These are phyloP conservation scores for Holotrichia oblita DNA, from an alignment of 1,140 invertebrate species.

Conservation along the genomic window DNA sequence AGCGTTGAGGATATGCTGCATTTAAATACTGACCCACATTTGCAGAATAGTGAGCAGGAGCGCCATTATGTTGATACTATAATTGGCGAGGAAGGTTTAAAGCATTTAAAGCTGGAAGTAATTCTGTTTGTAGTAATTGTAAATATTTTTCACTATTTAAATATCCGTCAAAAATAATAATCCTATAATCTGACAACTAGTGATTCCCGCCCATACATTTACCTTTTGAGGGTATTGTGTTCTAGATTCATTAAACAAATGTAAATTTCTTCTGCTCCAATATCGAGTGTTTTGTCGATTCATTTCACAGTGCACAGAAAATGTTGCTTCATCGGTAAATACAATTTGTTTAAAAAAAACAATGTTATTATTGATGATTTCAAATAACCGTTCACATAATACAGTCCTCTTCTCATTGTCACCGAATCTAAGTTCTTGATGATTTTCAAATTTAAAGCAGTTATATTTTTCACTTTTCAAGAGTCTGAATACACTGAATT, in stretches of 20 bases:
- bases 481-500: constrained; percentile 19
- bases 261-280: constrained; percentile 21
- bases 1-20: constrained; percentile 48
- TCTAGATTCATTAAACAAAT: constrained; percentile 10
- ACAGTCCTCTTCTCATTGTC: background rate
- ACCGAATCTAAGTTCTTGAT: constrained; percentile 2
- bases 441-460: constrained; percentile 30
- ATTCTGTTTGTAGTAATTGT: constrained; percentile 23
- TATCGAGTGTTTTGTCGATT: background rate
- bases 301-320: too few species aligned
- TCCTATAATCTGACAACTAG: constrained; percentile 13
- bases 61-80: constrained; percentile 24
- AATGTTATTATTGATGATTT: background rate
- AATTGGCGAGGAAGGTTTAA: constrained; percentile 30
- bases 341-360: too few species aligned
- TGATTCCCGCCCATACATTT: constrained; percentile 12
- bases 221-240: constrained; percentile 19
- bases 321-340: background rate
- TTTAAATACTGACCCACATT: constrained; percentile 9
- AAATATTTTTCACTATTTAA: constrained; percentile 29
- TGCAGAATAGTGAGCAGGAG: constrained; percentile 24
- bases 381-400: background rate
- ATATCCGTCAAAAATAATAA: constrained; percentile 3
- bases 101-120: constrained; percentile 19
- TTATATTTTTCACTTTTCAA: constrained; percentile 32